These are phyloP conservation scores for Morbakka virulenta DNA, from an alignment of 30 jellyfish, hydroid and myxozoan genomes.

Conservation along the genomic window DNA sequence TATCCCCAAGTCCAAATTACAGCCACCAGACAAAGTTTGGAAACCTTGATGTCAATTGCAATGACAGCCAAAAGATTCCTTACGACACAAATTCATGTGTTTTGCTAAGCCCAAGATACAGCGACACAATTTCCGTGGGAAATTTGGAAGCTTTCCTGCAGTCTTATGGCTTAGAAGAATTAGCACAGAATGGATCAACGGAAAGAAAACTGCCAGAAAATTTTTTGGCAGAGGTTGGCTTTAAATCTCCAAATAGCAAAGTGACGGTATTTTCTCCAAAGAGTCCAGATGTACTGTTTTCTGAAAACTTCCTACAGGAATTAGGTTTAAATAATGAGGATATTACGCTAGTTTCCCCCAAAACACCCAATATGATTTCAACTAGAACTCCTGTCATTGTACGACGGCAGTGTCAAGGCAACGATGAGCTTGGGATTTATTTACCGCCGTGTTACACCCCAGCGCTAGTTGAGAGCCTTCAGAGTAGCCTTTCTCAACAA, in stretches of 20 bases:
- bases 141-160: conserved; percentile 58
- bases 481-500: conserved; percentile 50
- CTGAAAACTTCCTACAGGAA: conserved; percentile 58
- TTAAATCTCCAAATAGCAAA: conserved; percentile 67
- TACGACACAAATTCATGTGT: conserved; percentile 66
- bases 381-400: conserved; percentile 72
- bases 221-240: conserved; percentile 58
- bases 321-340: conserved; percentile 54
- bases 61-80: conserved; percentile 57
- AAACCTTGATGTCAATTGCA: conserved; percentile 32
- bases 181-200: conserved; percentile 34
- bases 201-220: conserved; percentile 59
- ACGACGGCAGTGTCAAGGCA: conserved; percentile 60
- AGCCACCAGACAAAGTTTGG: conserved; percentile 44
- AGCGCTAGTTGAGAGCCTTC: conserved; percentile 62
- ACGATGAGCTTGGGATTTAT: conserved; percentile 56
- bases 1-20: conserved; percentile 63
- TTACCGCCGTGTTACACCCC: conserved; percentile 85
- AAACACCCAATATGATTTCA: conserved; percentile 51
- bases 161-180: conserved; percentile 68
- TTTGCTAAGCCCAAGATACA: conserved; percentile 49
- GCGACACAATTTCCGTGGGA: conserved; percentile 20
- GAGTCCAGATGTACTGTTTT: conserved; percentile 53
- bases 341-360: conserved; percentile 61
- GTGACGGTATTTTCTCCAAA: conserved; percentile 73